phyloP scores from a whole-genome alignment of 2,797 vertebrate species.

The Halcyon smyrnensis region DNA sequence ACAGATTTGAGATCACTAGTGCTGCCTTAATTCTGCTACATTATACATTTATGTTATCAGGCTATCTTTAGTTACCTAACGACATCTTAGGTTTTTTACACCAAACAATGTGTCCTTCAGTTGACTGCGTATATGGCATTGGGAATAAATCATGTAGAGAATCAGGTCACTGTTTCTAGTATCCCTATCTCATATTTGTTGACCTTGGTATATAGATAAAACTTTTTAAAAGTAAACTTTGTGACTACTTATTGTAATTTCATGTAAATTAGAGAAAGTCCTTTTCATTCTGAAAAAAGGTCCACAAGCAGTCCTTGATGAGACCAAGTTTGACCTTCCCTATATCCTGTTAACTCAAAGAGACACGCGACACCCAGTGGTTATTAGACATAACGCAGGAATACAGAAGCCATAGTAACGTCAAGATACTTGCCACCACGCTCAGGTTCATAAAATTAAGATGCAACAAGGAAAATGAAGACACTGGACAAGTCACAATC shows the following conservation, averaged over 20 bases:
- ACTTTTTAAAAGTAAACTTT: neutral
- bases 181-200: neutral
- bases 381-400: neutral
- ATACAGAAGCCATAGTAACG: neutral
- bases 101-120: neutral
- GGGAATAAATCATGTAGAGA: neutral
- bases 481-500: neutral
- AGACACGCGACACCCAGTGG: constrained; percentile 63
- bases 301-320: neutral
- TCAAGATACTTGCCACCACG: neutral
- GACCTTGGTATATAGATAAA: neutral
- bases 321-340: neutral
- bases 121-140: neutral
- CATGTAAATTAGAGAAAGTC: neutral
- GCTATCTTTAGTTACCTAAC: neutral
- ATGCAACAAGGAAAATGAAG: neutral
- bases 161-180: neutral
- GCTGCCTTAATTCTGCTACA: neutral
- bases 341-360: neutral
- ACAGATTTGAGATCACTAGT: neutral
- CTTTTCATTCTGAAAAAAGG: neutral
- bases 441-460: neutral
- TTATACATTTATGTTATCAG: neutral
- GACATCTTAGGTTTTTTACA: neutral
- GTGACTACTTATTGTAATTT: neutral